A percentile compares a stretch with the other conserved stretches of the same genome.
phyloP scores from a whole-genome alignment of 2,888 invertebrate genomes.

The Callosobruchus maculatus region DNA sequence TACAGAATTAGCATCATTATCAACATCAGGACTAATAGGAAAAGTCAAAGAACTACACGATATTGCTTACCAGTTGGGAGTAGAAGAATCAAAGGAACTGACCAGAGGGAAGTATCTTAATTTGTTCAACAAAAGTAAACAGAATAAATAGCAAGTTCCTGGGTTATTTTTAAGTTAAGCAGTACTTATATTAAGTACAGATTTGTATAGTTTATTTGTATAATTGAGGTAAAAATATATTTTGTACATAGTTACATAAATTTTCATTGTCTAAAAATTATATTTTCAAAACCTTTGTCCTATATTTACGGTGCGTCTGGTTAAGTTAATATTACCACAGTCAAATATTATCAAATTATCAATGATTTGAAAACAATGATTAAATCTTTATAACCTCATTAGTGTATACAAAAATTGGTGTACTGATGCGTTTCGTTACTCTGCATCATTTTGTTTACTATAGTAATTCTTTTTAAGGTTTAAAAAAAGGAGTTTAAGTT shows the following conservation, averaged over 20 bases:
- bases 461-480: too few species aligned
- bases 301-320: too few species aligned
- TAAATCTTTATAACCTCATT: too few species aligned
- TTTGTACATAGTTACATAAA: not conserved
- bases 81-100: conserved; percentile 95
- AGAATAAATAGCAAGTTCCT: not conserved
- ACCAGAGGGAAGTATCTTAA: conserved; percentile 92
- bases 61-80: conserved; percentile 87
- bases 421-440: too few species aligned
- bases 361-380: not conserved
- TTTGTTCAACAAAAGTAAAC: conserved; percentile 58
- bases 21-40: conserved; percentile 80
- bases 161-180: not conserved
- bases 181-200: not conserved
- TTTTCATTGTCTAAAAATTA: too few species aligned
- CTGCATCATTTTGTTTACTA: too few species aligned
- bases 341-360: too few species aligned
- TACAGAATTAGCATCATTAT: conserved; percentile 71
- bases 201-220: not conserved
- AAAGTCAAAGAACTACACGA: conserved; percentile 94
- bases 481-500: too few species aligned
- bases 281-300: too few species aligned
- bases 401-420: too few species aligned
- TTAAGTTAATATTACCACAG: too few species aligned
- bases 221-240: not conserved